phyloP scores from a whole-genome alignment of 2,113 vertebrate species.

The Alces alces region DNA sequence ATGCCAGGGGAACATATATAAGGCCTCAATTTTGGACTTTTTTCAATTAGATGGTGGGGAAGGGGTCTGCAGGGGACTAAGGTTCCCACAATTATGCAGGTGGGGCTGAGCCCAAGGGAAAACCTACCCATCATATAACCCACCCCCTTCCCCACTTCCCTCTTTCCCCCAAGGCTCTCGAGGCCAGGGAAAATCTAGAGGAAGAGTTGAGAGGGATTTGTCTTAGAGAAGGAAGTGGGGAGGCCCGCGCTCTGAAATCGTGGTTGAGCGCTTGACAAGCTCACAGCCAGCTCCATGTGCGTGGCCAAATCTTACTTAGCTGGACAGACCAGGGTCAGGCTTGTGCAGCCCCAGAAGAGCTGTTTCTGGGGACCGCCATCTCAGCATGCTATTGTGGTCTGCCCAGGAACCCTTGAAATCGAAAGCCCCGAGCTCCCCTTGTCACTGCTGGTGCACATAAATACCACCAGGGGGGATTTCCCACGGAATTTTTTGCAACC shows the following conservation, averaged over 20 bases:
- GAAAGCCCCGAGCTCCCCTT: neutral
- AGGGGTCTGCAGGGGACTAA: neutral
- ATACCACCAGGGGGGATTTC: constrained; percentile 50
- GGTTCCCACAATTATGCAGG: neutral
- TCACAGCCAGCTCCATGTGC: fast-evolving
- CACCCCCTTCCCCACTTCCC: neutral
- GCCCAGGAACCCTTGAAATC: constrained; percentile 16
- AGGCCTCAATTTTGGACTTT: neutral
- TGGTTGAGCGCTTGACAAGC: neutral
- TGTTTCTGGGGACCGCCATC: neutral
- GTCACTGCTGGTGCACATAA: neutral
- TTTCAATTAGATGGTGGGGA: neutral
- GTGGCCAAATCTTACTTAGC: neutral
- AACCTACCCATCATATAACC: neutral
- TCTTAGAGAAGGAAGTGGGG: neutral
- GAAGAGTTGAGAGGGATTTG: neutral
- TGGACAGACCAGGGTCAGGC: neutral
- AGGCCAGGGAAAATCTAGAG: neutral
- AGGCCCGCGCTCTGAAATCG: neutral
- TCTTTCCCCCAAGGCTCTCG: neutral
- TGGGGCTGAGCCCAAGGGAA: neutral
- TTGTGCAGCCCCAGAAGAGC: neutral
- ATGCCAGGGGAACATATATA: neutral
- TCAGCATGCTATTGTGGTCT: neutral
- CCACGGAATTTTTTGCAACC: constrained; percentile 48